Percentiles rank a stretch among this genome's conserved stretches.
phyloP scores from a whole-genome alignment of 2,888 invertebrate species.

The Tineola bisselliella region DNA sequence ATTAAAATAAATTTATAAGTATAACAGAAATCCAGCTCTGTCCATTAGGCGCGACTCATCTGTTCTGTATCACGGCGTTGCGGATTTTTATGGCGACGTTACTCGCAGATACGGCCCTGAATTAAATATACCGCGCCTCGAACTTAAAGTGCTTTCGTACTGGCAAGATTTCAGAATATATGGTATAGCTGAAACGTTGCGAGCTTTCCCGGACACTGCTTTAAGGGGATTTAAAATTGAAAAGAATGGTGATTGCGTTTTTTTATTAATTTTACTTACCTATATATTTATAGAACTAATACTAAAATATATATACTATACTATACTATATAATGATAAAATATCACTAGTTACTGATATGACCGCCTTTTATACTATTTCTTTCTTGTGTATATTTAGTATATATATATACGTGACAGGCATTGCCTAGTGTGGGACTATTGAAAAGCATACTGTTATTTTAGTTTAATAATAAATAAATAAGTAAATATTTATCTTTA shows the following conservation, averaged over 20 bases:
- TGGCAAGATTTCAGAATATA: slow-evolving; percentile 47
- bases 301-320: no score
- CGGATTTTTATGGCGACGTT: slow-evolving; percentile 55
- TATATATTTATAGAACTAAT: no score
- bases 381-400: no score
- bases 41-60: slow-evolving; percentile 40
- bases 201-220: background rate
- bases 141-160: slow-evolving; percentile 50
- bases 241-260: background rate
- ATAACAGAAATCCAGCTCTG: slow-evolving; percentile 46
- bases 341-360: no score
- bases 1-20: slow-evolving; percentile 27
- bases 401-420: no score
- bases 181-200: background rate
- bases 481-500: no score
- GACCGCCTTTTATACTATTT: no score
- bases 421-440: no score
- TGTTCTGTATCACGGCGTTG: slow-evolving; percentile 57
- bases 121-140: slow-evolving; percentile 60
- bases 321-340: no score
- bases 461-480: no score
- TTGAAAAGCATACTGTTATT: no score
- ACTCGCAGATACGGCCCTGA: slow-evolving; percentile 25
- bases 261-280: no score
- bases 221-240: background rate